Percentiles rank a stretch among this genome's conserved stretches.
Evolutionary conservation across 1,140 invertebrate species (phyloP).

Genomic region (Diprion similis): DNA sequence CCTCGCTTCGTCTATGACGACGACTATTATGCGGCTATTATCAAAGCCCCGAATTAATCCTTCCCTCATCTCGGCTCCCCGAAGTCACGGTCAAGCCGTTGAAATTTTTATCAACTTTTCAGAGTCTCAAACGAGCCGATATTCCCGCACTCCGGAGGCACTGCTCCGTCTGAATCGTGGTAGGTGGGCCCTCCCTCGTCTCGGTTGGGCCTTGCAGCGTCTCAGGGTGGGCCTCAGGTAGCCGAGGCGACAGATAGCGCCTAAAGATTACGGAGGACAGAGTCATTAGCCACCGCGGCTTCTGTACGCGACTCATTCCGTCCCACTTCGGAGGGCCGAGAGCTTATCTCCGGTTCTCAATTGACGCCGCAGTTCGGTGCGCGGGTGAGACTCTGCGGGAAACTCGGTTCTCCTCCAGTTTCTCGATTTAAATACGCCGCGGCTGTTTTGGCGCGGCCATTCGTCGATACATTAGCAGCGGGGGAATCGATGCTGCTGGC

Average conservation of each 20-base stretch:
- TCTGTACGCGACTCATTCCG: constrained; percentile 49
- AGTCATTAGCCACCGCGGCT: constrained; percentile 63
- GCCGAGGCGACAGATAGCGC: constrained; percentile 59
- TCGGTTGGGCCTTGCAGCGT: constrained; percentile 41
- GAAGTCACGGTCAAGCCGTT: background rate
- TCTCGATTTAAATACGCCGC: constrained; percentile 12
- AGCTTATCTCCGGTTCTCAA: constrained; percentile 1
- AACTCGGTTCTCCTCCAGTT: background rate
- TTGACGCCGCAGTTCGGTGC: background rate
- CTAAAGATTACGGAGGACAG: constrained; percentile 61
- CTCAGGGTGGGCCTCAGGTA: constrained; percentile 62
- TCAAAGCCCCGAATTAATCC: constrained; percentile 1
- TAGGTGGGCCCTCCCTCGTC: constrained; percentile 53
- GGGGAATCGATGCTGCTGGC: background rate
- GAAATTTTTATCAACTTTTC: background rate
- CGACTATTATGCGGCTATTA: background rate
- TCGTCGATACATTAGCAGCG: background rate
- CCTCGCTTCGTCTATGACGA: background rate
- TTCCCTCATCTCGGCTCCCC: background rate
- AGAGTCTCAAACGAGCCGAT: background rate
- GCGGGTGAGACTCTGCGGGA: background rate
- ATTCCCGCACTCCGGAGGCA: background rate
- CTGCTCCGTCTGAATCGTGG: constrained; percentile 50
- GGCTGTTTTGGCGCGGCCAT: background rate
- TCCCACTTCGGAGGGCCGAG: background rate